Base-by-base conservation (phyloP, 30 jellyfish, hydroid and myxozoan species). In the Nemopilema nomurai region DNA sequence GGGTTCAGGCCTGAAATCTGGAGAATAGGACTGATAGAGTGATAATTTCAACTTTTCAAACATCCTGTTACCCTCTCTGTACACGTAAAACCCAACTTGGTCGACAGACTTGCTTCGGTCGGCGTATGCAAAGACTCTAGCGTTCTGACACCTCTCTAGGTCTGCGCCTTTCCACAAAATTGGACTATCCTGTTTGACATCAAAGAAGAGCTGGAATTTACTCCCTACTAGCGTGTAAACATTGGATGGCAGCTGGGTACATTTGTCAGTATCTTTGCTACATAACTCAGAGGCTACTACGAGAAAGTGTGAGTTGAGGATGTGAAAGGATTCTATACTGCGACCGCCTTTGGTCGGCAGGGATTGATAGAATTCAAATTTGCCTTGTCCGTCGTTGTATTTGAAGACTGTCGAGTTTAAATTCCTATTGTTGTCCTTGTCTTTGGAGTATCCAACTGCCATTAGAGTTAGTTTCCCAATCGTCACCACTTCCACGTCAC, bases 331-430 rank as follows among this genome's bases (percentile, higher is more conserved):
- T 66, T 92, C 96, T 9, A 92, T 57, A 65, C 87, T 97, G 24
- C 79, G 79, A 21, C 91, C 97, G 0, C 98, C 98, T 13, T 52
- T 82, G 8, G 97, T 92, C 20, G 91, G 78, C 21, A 92, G 87
- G 8, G 79, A 52, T 78, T 92, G 96, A 33, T 22, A 30, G 27
- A 78, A 26, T 21, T 62, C 63, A 62, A 92, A 92, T 22, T 18
- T 28, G 18, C 78, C 49, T 0, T 62, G 65, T 23, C 27, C 28
- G 79, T 88, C 95, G 25, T 62, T 66, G 49, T 79, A 87, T 66
- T 49, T 67, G 80, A 71, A 92, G 30, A 92, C 71, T 0, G 87
- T 79, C 3, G 98, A 82, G 6, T 57, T 67, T 49, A 88, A 62
- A 30, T 92, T 85, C 24, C 52, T 21, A 29, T 63, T 78, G 9